Conservation (phyloP, 2,797 vertebrate genomes). For the Botia almorhae region DNA sequence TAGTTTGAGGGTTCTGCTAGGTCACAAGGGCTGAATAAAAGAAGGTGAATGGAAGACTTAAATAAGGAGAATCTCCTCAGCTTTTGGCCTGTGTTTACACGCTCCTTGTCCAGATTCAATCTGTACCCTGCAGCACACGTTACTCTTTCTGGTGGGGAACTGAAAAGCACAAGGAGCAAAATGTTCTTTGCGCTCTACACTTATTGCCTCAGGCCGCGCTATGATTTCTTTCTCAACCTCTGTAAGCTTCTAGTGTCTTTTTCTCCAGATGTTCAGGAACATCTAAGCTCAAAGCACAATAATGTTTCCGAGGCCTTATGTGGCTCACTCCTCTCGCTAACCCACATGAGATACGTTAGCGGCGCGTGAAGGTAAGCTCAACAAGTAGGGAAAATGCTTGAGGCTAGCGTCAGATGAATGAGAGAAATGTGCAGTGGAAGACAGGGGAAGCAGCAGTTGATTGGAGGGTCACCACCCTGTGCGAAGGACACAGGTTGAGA, state of each 20-base stretch:
- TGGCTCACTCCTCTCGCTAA: constrained; percentile 69
- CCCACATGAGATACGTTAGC: constrained; percentile 33
- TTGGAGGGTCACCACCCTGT: constrained; percentile 51
- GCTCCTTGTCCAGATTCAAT: constrained; percentile 45
- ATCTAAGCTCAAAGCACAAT: constrained; percentile 66
- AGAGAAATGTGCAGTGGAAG: constrained; percentile 64
- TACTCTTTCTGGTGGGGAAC: constrained; percentile 42
- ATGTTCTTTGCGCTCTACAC: constrained; percentile 44
- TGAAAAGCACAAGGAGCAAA: constrained; percentile 57
- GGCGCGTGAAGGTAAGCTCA: constrained; percentile 18
- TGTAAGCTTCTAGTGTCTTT: constrained; percentile 44
- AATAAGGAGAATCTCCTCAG: constrained; percentile 40
- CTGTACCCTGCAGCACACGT: constrained; percentile 42
- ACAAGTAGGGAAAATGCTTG: constrained; percentile 34
- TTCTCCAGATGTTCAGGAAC: constrained; percentile 64
- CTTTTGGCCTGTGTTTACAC: constrained; percentile 50
- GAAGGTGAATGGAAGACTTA: constrained; percentile 38
- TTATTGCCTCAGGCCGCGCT: constrained; percentile 50
- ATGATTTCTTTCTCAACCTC: constrained; percentile 46
- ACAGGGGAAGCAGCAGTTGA: constrained; percentile 24
- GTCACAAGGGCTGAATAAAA: constrained; percentile 39
- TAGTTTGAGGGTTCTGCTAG: constrained; percentile 35
- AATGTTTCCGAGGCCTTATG: constrained; percentile 65
- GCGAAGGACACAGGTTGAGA: constrained; percentile 60
- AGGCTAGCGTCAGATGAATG: constrained; percentile 43